phyloP scores from a whole-genome alignment of 1,140 invertebrate genomes.

The Octopus sinensis region DNA sequence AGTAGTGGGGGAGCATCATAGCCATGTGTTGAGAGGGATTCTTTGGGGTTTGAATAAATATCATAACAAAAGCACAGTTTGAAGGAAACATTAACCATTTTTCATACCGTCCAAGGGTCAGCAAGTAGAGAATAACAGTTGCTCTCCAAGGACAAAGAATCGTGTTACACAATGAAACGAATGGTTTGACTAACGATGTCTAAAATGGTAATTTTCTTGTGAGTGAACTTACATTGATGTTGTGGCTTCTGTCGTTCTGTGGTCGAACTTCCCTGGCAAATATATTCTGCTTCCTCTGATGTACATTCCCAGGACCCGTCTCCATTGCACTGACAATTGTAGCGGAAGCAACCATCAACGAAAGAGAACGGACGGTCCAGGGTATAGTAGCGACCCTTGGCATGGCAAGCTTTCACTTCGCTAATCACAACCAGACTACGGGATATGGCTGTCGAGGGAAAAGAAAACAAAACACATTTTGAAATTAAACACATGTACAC shows the following conservation, averaged over 20 bases:
- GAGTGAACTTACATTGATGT: not conserved
- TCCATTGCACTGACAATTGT: conserved; percentile 29
- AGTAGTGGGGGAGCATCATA: too few relatives aligned
- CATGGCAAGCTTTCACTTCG: not conserved
- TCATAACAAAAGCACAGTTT: too few relatives aligned
- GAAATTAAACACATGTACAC: not conserved
- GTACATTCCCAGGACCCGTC: conserved; percentile 26
- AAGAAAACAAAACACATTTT: not conserved
- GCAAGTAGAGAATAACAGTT: not conserved
- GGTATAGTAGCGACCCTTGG: not conserved
- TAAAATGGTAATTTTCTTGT: not conserved
- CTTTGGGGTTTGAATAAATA: too few relatives aligned
- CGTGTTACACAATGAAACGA: not conserved
- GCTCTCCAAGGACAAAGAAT: not conserved
- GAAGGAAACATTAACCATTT: not conserved
- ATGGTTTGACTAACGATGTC: not conserved
- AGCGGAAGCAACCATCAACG: not conserved
- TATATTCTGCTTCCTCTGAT: not conserved
- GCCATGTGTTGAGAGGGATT: too few relatives aligned
- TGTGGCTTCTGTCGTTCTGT: not conserved
- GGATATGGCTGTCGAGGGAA: not conserved
- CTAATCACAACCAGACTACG: too few relatives aligned
- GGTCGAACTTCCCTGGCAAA: not conserved
- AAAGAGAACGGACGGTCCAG: not conserved
- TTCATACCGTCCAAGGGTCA: not conserved